These are phyloP conservation scores for Empis livida DNA, from an alignment of 2,888 invertebrate species.

Conservation along the genomic window DNA sequence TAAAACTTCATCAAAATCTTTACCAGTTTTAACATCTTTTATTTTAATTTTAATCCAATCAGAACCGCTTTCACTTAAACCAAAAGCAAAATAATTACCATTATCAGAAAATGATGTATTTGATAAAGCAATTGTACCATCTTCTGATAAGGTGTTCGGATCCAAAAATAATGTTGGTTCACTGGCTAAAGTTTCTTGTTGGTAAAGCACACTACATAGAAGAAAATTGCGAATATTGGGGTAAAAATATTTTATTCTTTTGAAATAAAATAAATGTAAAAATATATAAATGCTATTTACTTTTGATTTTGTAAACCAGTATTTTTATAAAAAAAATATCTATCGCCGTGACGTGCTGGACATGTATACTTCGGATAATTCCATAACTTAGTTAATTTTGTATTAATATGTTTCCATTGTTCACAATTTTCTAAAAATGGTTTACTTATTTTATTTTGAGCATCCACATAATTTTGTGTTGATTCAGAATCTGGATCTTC, in stretches of 20 bases:
- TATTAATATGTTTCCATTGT: constrained; percentile 57
- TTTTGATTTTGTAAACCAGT: constrained; percentile 94
- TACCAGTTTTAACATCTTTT: constrained; percentile 55
- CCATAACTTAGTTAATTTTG: constrained; percentile 79
- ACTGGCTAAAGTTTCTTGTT: constrained; percentile 63
- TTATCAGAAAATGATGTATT: constrained; percentile 75
- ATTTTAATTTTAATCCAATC: constrained; percentile 92
- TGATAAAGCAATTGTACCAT: constrained; percentile 75
- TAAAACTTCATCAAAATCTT: constrained; percentile 80
- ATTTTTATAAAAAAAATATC: constrained; percentile 85
- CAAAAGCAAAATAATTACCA: constrained; percentile 81
- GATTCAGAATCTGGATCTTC: constrained; percentile 91
- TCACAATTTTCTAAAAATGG: constrained; percentile 73
- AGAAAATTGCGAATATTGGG: background rate
- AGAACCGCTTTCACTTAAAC: constrained; percentile 83
- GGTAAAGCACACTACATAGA: constrained; percentile 67
- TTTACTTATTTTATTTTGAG: constrained; percentile 76
- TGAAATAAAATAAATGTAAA: too few species aligned
- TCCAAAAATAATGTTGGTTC: constrained; percentile 84
- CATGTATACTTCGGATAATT: constrained; percentile 93
- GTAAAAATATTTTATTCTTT: too few species aligned
- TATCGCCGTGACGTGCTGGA: constrained; percentile 62
- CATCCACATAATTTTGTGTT: constrained; percentile 79
- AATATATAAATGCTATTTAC: constrained; percentile 41
- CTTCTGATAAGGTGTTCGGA: constrained; percentile 81